phyloP scores from a whole-genome alignment of 2,797 vertebrate species.

The Scolopax bukidnonensis region DNA sequence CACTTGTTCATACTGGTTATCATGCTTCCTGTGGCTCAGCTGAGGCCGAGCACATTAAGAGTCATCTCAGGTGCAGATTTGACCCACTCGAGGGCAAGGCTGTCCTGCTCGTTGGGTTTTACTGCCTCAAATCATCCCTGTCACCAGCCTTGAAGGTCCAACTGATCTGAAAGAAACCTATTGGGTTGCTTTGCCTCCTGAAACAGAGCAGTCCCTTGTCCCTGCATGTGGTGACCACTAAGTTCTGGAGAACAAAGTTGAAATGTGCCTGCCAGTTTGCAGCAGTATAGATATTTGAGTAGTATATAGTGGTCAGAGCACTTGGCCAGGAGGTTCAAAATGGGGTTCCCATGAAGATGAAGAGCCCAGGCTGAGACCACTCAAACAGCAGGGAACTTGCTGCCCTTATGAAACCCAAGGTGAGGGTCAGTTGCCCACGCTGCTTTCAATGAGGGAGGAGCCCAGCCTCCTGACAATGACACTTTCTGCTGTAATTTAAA shows the following conservation, averaged over 20 bases:
- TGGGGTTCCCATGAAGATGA: not conserved
- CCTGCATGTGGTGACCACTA: not conserved
- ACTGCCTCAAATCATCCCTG: not conserved
- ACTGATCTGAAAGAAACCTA: not conserved
- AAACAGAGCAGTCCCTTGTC: not conserved
- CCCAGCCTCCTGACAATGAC: not conserved
- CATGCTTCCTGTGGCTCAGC: not conserved
- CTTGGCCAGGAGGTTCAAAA: not conserved
- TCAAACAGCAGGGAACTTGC: not conserved
- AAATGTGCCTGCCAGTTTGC: not conserved
- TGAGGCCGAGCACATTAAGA: not conserved
- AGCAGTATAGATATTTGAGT: accelerated
- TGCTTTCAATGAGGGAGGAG: accelerated
- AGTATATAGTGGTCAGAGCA: accelerated
- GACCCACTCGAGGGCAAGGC: not conserved
- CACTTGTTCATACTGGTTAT: not conserved
- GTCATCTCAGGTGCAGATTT: not conserved
- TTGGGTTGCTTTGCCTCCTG: not conserved
- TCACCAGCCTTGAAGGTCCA: not conserved
- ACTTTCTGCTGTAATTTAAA: not conserved
- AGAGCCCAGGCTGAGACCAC: not conserved
- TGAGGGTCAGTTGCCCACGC: not conserved
- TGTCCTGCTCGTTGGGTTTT: not conserved
- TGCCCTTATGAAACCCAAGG: not conserved
- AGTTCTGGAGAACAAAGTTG: not conserved